Percentiles rank a stretch among this genome's conserved stretches.
phyloP scores from a whole-genome alignment of 1,140 invertebrate species.

The Drosophila pachea region DNA sequence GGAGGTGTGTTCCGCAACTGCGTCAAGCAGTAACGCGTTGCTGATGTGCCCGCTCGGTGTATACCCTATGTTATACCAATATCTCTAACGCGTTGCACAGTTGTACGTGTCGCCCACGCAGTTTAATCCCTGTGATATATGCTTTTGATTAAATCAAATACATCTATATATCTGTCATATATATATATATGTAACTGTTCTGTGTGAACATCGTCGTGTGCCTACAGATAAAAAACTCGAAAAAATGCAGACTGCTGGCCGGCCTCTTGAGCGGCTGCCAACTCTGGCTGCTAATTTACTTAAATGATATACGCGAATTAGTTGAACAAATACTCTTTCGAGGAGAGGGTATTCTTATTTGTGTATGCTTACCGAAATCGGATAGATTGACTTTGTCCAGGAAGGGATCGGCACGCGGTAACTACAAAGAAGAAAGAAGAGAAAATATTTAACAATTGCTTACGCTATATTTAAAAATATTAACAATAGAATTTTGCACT shows the following conservation, averaged over 20 bases:
- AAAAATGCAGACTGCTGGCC: slow-evolving; percentile 2
- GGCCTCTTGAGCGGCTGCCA: slow-evolving; percentile 55
- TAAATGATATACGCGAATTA: slow-evolving; percentile 32
- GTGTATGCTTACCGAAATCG: slow-evolving; percentile 87
- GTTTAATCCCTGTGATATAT: slow-evolving; percentile 40
- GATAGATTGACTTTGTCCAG: slow-evolving; percentile 91
- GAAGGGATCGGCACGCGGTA: slow-evolving; percentile 93
- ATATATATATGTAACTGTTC: slow-evolving; percentile 1
- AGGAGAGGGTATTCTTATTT: slow-evolving; percentile 1
- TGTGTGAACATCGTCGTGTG: slow-evolving; percentile 56
- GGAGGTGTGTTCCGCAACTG: slow-evolving; percentile 21
- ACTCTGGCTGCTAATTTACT: slow-evolving; percentile 56
- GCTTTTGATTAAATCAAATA: slow-evolving; percentile 42
- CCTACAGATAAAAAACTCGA: slow-evolving; percentile 28
- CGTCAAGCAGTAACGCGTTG: slow-evolving; percentile 31
- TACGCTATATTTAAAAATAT: background rate
- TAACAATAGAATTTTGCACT: background rate
- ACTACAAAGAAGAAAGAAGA: slow-evolving; percentile 82
- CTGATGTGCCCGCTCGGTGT: slow-evolving; percentile 9
- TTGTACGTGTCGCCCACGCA: slow-evolving; percentile 6
- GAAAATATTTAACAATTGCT: slow-evolving; percentile 4
- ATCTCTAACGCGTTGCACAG: background rate
- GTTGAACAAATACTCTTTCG: slow-evolving; percentile 7
- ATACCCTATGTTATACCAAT: background rate
- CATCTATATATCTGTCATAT: slow-evolving; percentile 10